Evolutionary conservation across 2,797 vertebrate species (phyloP), one percentile per base, ranked within the genome.

Genomic region (Calcarius lapponicus): DNA sequence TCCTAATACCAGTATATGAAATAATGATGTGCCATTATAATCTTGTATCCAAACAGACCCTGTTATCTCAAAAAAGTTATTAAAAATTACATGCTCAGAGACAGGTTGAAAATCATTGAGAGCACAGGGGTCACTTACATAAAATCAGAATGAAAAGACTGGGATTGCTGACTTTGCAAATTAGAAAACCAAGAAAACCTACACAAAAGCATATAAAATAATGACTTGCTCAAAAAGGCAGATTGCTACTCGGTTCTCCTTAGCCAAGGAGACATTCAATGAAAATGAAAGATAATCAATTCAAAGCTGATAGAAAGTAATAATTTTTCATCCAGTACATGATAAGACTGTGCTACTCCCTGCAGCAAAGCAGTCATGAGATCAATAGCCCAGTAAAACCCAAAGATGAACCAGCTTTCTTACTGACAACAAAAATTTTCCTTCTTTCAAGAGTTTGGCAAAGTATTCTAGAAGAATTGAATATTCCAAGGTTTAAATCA

Each of bases 261-360:
- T 90, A 92, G 62, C 61, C 91, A 96, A 96, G 87, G 93, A 93
- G 91, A 90, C 87, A 76, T 70, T 94, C 93, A 94, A 93, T 86
- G 91, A 84, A 96, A 95, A 92, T 88, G 95, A 94, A 97, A 95
- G 85, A 72, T 92, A 96, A 96, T 95, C 95, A 95, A 96, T 95
- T 90, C 70, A 93, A 90, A 93, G 92, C 85, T 94, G 91, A 95
- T 97, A 97, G 70, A 94, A 93, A 86, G 85, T 83, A 94, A 91
- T 94, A 88, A 92, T 92, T 96, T 96, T 95, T 93, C 88, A 92
- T 79, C 76, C 56, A 94, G 25, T 69, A 26, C 76, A 91, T 90
- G 92, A 66, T 94, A 93, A 95, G 58, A 87, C 91, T 70, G 29
- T 93, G 80, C 65, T 93, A 73, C 40, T 92, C 80, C 42, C 50